phyloP scores from a whole-genome alignment of 2,113 vertebrate genomes.

The Cynoglossus semilaevis region DNA sequence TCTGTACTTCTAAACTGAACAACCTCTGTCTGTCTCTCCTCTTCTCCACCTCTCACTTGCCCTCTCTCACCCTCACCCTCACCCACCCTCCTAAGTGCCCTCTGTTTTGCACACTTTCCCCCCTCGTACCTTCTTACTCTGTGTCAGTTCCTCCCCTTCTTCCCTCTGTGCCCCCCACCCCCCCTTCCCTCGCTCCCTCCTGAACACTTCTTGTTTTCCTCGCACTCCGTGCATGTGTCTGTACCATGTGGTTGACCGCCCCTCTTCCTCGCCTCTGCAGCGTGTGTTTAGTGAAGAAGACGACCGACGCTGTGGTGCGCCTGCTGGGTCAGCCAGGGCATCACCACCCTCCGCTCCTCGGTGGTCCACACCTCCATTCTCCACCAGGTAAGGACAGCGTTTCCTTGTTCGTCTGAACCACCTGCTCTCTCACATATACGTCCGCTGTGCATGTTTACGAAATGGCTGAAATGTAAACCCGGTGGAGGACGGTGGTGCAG shows the following conservation, averaged over 20 bases:
- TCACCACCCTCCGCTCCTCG: conserved; percentile 77
- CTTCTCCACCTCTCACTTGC: conserved; percentile 32
- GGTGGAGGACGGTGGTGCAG: conserved; percentile 34
- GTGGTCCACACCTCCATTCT: conserved; percentile 90
- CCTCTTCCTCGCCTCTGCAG: conserved; percentile 73
- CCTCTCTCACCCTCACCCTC: conserved; percentile 48
- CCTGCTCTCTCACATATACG: conserved; percentile 20
- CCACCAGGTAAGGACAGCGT: conserved; percentile 83
- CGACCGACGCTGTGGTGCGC: conserved; percentile 85
- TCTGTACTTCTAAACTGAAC: conserved; percentile 57
- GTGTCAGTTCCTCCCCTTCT: conserved; percentile 38
- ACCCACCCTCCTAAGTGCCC: conserved; percentile 58
- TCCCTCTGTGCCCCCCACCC: conserved; percentile 17
- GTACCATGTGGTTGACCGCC: conserved; percentile 61
- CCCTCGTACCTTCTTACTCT: conserved; percentile 56
- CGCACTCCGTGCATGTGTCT: conserved; percentile 62
- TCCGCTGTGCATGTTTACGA: conserved; percentile 41
- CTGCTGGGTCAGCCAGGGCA: conserved; percentile 88
- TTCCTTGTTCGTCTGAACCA: conserved; percentile 9
- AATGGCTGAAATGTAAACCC: conserved; percentile 21
- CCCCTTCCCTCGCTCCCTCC: conserved; percentile 4
- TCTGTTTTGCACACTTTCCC: conserved; percentile 60
- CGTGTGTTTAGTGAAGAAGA: conserved; percentile 82
- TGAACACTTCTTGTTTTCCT: conserved; percentile 57
- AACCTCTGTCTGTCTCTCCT: conserved; percentile 49